Base-by-base conservation (phyloP, 1,140 invertebrate species). In the Varroa destructor region DNA sequence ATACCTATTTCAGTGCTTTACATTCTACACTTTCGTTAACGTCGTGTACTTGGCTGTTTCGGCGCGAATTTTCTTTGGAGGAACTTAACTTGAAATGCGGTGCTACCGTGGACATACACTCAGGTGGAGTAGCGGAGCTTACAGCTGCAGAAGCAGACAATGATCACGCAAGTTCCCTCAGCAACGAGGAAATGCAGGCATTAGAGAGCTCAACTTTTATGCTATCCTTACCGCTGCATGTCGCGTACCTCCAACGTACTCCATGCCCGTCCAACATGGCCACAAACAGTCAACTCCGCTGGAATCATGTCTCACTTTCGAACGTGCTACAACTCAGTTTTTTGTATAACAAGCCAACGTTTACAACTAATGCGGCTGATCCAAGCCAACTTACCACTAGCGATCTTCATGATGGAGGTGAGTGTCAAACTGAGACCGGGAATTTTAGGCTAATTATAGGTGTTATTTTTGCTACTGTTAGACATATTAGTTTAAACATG, bases 241-340 rank as follows among this genome's bases (percentile, higher is more conserved):
- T 67, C 61, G 10, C 37, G 1, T 40, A 67, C 61, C 46, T 67
- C 37, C 46, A 67, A 14, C 61, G 61, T 14, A 67, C 61, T 40
- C 61, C 61, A 43, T 67, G 61, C 40, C 61, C 61, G 46, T 67
- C 61, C 12, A 40, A 67, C 40, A 43, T 37, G 8, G 40, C 61
- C 14, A 40, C 61, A 3, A 46, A 51, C 8, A 51, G 40, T 40
- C 61, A 67, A 67, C 40, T 67, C 40, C 61, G 61, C 40, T 67
- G 61, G 61, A 67, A 46, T 40, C 61, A 67, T 67, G 61, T 40
- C 46, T 67, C 61, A 46, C 61, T 67, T 12, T 67, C 61, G 36
- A 67, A 67, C 37, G 61, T 67, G n/a, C 40, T 67, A 43, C 61
- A 67, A 46, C 61, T 67, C 3, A 67, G 61, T 67, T 67, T 67